Base-by-base conservation (phyloP, 2,888 invertebrate genomes). In the Thereva unica region DNA sequence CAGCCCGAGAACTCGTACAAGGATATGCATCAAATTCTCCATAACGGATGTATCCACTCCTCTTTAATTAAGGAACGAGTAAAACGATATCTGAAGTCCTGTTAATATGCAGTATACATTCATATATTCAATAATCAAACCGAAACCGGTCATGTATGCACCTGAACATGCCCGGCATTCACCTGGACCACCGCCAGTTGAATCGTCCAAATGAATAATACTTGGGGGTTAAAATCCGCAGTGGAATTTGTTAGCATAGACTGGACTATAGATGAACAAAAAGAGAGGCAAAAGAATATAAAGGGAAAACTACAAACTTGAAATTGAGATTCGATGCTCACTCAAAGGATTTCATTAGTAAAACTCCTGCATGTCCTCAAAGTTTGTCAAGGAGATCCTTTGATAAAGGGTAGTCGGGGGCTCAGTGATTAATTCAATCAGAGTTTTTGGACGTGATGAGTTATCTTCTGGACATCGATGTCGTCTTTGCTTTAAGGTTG, bases 371-470 rank as follows among this genome's bases (percentile, higher is more conserved):
- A 59, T 59, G 49, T 59, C 49, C 44, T 49, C 23, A 59, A 68
- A 68, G 59, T 68, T 65, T 57, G 56, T 37, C 49, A 45, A 50
- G 45, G 38, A 64, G 10, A 64, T 56, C 52, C 67, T 64, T 64
- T 68, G 64, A 64, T 52, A 52, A 52, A 54, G 40, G 10, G 59
- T 42, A 52, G 53, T 59, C 64, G 23, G 23, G 57, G 37, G 35
- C 47, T 56, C 50, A 52, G 56, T 64, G 65, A 65, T 68, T 68
- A 68, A 68, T 68, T 65, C 54, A 68, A 68, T 68, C 64, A 68
- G 54, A 57, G 65, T 65, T 65, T 64, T 57, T 47, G 52, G 57
- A 68, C 68, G 68, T 68, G 68, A 65, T 65, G 40, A 59, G 65
- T 41, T 50, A 57, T 65, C 53, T 68, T 41, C 12, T 59, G 23